Base-by-base conservation (phyloP, 2,888 invertebrate species). In the Cheilosia impressa region DNA sequence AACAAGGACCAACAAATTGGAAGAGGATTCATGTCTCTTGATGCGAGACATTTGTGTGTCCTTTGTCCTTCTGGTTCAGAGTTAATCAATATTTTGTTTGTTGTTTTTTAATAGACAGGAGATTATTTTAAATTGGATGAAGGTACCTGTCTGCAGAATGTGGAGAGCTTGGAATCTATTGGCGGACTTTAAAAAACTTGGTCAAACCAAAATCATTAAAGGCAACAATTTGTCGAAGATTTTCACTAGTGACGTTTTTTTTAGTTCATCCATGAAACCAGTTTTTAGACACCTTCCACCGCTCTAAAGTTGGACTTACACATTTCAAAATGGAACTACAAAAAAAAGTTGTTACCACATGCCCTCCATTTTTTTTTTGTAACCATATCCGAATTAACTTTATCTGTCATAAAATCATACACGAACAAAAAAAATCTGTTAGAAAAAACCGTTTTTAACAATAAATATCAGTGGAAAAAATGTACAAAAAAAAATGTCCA, bases 301-400 rank as follows among this genome's bases (percentile, higher is more conserved):
- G 3, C 34, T 4, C 34, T 10, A 10, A 10, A 4, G 34, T 4
- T 38, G 7, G 13, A 2, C 10, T 38, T 38, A 13, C 38, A 1
- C 13, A 38, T 38, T 17, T 45, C n/a, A 13, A 24, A 45, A 15
- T 43, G 6, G 1, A 63, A 57, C 15, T 47, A 31, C 7, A 50
- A 27, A 62, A 76, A 63, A 55, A 71, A 50, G 24, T 27, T 27
- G 10, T 38, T 27, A 34, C 80, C 80, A 85, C 76, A 85, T 76
- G 84, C 71, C 43, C 9, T 60, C 38, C 0, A n/a, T 1, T 15
- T 19, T 72, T 38, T 47, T 65, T 68, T 38, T 69, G 81, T 76
- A 77, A 81, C 85, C 55, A 60, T 76, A 81, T 85, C 81, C 81
- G 81, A 85, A 85, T 85, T 77, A 72, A 81, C 71, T 77, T 77